phyloP scores from a whole-genome alignment of 1,140 invertebrate species.

The Latrodectus geometricus region DNA sequence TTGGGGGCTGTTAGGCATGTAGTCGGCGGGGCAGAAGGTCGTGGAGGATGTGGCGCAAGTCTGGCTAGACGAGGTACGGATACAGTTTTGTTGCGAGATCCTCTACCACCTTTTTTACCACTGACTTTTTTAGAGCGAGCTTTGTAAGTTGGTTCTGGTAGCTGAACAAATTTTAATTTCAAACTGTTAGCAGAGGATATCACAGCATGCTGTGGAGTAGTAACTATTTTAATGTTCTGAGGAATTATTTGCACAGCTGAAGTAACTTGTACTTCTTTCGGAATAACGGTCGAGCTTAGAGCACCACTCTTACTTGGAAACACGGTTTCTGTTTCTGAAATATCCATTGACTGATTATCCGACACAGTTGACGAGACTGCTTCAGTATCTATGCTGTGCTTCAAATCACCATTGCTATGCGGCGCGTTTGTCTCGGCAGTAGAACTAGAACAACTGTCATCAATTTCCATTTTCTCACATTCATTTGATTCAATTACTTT shows the following conservation, averaged over 20 bases:
- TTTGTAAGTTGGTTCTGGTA: background rate
- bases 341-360: background rate
- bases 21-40: background rate
- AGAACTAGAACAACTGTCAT: background rate
- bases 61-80: conserved; percentile 14
- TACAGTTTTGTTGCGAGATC: conserved; percentile 8
- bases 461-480: background rate
- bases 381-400: background rate
- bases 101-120: conserved; percentile 10
- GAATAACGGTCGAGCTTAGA: background rate
- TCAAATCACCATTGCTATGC: background rate
- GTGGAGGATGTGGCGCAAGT: conserved; percentile 48
- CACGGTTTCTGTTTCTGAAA: background rate
- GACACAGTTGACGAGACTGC: background rate
- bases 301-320: background rate
- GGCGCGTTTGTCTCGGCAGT: background rate
- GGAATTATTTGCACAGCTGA: background rate
- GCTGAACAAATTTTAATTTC: conserved; percentile 26
- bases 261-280: background rate
- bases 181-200: conserved; percentile 21
- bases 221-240: background rate
- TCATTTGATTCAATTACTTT: background rate
- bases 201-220: background rate
- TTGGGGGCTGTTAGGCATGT: background rate
- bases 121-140: background rate